A percentile compares a stretch with the other conserved stretches of the same genome.
phyloP scores from a whole-genome alignment of 1,140 invertebrate genomes.

The Acarapis woodi region DNA sequence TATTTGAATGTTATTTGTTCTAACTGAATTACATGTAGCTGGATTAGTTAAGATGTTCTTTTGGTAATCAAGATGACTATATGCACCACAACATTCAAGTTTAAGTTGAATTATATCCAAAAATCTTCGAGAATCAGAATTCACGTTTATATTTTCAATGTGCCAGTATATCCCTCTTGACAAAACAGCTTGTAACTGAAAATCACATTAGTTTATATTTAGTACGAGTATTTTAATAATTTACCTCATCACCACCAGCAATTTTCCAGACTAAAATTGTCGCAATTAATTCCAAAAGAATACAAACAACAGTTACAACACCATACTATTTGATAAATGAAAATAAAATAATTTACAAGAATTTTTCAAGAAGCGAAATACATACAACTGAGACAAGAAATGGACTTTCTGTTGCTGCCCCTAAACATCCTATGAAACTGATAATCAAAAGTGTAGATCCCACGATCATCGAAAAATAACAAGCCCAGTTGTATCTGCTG shows the following conservation, averaged over 20 bases:
- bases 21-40: slow-evolving; percentile 12
- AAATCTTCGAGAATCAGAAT: slow-evolving; percentile 10
- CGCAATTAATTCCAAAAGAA: slow-evolving; percentile 11
- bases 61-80: slow-evolving; percentile 13
- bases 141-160: slow-evolving; percentile 9
- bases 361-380: slow-evolving; percentile 4
- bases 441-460: slow-evolving; percentile 13
- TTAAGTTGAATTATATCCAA: slow-evolving; percentile 14
- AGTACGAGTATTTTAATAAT: not conserved
- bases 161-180: slow-evolving; percentile 12
- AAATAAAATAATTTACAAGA: slow-evolving; percentile 1
- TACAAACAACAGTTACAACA: slow-evolving; percentile 10
- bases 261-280: slow-evolving; percentile 13
- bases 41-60: slow-evolving; percentile 10
- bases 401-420: slow-evolving; percentile 13
- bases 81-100: slow-evolving; percentile 15
- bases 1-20: slow-evolving; percentile 15
- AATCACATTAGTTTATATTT: not conserved
- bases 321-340: slow-evolving; percentile 11
- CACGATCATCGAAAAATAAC: slow-evolving; percentile 12
- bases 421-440: slow-evolving; percentile 14
- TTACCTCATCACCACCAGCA: slow-evolving; percentile 14
- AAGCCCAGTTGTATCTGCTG: slow-evolving; percentile 13
- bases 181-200: slow-evolving; percentile 12
- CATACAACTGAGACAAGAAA: slow-evolving; percentile 13